Evolutionary conservation across 2,113 vertebrate genomes (phyloP).

Genomic region (zebrafish (Danio rerio)): DNA sequence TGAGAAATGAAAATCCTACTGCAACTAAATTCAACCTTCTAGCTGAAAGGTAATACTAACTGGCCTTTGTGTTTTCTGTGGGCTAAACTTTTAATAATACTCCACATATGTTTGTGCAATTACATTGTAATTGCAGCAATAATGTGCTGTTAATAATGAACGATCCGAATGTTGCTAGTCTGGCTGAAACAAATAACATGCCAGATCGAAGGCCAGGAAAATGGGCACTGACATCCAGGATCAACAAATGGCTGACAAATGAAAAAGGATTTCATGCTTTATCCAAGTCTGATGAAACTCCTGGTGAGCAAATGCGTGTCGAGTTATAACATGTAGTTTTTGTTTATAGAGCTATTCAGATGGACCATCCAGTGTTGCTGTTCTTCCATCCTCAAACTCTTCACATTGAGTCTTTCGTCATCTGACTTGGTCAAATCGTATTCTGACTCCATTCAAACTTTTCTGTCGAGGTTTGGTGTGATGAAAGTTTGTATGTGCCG

Average conservation of each 20-base stretch:
- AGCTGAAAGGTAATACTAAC: constrained; percentile 37
- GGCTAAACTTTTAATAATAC: constrained; percentile 40
- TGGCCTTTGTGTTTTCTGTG: constrained; percentile 30
- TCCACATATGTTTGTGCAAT: constrained; percentile 30
- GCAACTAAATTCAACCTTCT: constrained; percentile 27
- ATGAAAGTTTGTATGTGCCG: neutral
- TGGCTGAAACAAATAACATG: constrained; percentile 25
- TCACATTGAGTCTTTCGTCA: neutral
- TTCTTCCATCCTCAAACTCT: neutral
- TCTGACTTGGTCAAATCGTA: neutral
- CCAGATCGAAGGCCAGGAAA: constrained; percentile 21
- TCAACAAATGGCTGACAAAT: constrained; percentile 34
- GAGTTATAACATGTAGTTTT: constrained; percentile 36
- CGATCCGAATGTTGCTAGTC: constrained; percentile 14
- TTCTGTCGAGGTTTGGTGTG: neutral
- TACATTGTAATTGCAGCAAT: constrained; percentile 28
- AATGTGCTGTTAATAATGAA: constrained; percentile 23
- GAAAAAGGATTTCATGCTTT: neutral
- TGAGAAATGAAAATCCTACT: constrained; percentile 20
- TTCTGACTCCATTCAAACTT: neutral
- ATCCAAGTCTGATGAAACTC: constrained; percentile 31
- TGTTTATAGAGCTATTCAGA: constrained; percentile 21
- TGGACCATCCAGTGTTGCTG: neutral
- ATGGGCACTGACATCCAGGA: constrained; percentile 31
- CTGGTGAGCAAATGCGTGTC: constrained; percentile 4